Base-by-base conservation (phyloP, 2,888 invertebrate genomes). In the Diploptera punctata region DNA sequence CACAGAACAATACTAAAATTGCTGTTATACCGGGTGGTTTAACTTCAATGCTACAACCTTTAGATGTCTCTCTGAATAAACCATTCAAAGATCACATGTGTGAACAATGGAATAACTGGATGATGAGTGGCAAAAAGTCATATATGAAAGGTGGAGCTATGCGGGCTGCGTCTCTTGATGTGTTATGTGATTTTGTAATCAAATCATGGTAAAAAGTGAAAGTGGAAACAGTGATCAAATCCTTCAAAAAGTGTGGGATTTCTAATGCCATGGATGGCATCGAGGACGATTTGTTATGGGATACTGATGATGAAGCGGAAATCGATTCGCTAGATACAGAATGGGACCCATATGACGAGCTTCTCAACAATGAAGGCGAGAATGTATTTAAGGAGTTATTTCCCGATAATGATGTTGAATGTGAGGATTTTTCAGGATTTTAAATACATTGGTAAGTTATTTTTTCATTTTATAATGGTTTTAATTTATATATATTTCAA, bases 301-400 rank as follows among this genome's bases (percentile, higher is more conserved):
- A 60, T 60, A 24, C 60, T 31, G 7, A 9, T 60, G 60, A 60
- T 5, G 29, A 60, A 5, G 49, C 10, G 60, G 26, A 60, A 60
- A 60, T 60, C 29, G 29, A 21, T 29, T 60, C 2, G 60, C 60
- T 29, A 60, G 31, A 10, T 26, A 26, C 60, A 60, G 60, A 60
- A 60, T n/a, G n/a, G n/a, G n/a, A n/a, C n/a, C n/a, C 19, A 38
- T 1, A 33, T 33, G 38, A 38, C 0, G 62, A 33, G 3, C 62
- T 62, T 31, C 16, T 18, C 62, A 62, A 62, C 33, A 31, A 68
- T n/a, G n/a, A n/a, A 68, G 52, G 13, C 52, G 68, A 68, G 49
- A 31, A 49, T 68, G 52, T 26, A 52, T 31, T 68, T 68, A 18
- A 68, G 68, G 49, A 68, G 26, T 29, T 68, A 26, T 52, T 68